These are phyloP conservation scores for Dendroctonus ponderosae DNA, from an alignment of 1,140 invertebrate species.

Conservation along the genomic window DNA sequence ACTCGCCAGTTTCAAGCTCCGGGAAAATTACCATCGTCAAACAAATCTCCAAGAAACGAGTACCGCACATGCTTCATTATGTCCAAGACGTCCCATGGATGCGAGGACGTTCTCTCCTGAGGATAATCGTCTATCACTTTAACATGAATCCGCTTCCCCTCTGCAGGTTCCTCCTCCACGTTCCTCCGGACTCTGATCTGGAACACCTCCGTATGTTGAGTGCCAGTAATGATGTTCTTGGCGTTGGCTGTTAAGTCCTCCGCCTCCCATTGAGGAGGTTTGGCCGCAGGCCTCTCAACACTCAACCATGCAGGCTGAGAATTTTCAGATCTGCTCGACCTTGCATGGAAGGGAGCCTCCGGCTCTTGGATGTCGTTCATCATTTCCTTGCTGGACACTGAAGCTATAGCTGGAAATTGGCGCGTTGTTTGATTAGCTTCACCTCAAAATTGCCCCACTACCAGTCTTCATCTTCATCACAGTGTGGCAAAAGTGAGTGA, in stretches of 20 bases:
- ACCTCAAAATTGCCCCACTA: constrained; percentile 2
- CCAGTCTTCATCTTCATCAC: constrained; percentile 41
- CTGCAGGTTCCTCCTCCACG: neutral
- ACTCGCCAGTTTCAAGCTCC: neutral
- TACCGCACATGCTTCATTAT: constrained; percentile 38
- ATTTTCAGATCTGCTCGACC: neutral
- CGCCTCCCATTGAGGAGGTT: neutral
- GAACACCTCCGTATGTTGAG: constrained; percentile 41
- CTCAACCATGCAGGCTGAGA: neutral
- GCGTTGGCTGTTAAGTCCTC: neutral
- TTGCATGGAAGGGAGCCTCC: constrained; percentile 9
- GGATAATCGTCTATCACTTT: constrained; percentile 4
- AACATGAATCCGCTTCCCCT: constrained; percentile 10
- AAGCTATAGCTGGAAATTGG: constrained; percentile 24
- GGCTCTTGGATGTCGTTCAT: constrained; percentile 30
- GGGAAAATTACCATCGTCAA: constrained; percentile 28
- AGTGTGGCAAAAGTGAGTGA: constrained; percentile 36
- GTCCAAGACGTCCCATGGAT: constrained; percentile 38
- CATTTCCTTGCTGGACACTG: constrained; percentile 22
- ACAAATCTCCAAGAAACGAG: constrained; percentile 41
- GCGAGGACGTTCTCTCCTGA: neutral
- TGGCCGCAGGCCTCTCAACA: neutral
- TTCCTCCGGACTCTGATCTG: constrained; percentile 37
- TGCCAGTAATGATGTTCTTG: constrained; percentile 32
- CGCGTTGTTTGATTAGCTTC: neutral